Evolutionary conservation across 1,140 invertebrate genomes (phyloP).

Genomic region (Zaprionus ghesquierei): DNA sequence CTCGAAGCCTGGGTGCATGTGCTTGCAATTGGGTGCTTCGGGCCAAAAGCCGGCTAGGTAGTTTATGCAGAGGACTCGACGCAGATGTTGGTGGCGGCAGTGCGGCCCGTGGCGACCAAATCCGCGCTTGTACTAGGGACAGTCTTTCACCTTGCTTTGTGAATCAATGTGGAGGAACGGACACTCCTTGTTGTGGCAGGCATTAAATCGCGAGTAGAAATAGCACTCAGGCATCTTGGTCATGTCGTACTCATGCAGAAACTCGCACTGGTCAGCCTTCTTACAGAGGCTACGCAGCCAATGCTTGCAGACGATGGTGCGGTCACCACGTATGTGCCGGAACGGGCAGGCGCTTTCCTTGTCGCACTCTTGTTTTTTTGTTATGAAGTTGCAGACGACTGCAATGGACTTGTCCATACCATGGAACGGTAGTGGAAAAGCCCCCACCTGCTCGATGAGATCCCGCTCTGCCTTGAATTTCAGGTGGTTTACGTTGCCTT

Average conservation of each 20-base stretch:
- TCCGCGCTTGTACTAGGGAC: slow-evolving; percentile 99
- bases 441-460: slow-evolving; percentile 97
- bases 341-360: slow-evolving; percentile 97
- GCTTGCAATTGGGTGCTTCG: slow-evolving; percentile 97
- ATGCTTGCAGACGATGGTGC: slow-evolving; percentile 99
- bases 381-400: slow-evolving; percentile 97
- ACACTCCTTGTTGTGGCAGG: slow-evolving; percentile 99
- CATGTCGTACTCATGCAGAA: slow-evolving; percentile 99
- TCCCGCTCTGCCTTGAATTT: slow-evolving; percentile 98
- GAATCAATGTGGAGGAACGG: slow-evolving; percentile 99
- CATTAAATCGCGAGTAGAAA: slow-evolving; percentile 98
- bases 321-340: slow-evolving; percentile 97
- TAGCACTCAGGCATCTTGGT: slow-evolving; percentile 99
- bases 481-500: slow-evolving; percentile 95
- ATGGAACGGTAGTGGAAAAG: slow-evolving; percentile 95
- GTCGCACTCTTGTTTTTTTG: slow-evolving; percentile 88
- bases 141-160: slow-evolving; percentile 99
- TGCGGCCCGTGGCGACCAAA: slow-evolving; percentile 99
- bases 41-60: slow-evolving; percentile 98
- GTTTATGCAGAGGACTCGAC: slow-evolving; percentile 97
- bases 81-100: slow-evolving; percentile 97
- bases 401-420: slow-evolving; percentile 99
- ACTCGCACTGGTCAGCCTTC: slow-evolving; percentile 99
- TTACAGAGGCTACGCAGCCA: slow-evolving; percentile 99
- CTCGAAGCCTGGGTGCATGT: slow-evolving; percentile 98